Conservation (phyloP, 2,888 invertebrate genomes). For the Fissipunctia ypsillon region DNA sequence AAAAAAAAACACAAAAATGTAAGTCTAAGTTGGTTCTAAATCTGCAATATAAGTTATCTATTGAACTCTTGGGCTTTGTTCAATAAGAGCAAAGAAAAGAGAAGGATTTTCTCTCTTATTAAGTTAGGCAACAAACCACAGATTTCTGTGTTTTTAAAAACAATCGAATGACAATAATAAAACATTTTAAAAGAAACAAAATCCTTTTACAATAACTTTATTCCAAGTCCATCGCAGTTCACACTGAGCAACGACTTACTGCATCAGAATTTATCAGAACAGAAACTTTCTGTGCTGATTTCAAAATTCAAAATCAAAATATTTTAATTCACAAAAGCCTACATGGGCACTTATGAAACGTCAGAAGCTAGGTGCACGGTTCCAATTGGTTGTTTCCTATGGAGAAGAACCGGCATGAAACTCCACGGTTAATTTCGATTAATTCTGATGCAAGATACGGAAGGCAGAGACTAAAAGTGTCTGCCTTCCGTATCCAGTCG, state of each 20-base stretch:
- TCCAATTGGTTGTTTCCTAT: too few species aligned
- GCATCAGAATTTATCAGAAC: not conserved
- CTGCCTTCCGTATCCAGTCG: not conserved
- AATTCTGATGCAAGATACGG: not conserved
- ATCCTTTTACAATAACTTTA: too few species aligned
- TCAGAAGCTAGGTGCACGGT: too few species aligned
- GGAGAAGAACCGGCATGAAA: too few species aligned
- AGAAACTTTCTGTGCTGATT: not conserved
- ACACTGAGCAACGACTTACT: not conserved
- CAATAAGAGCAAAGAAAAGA: not conserved
- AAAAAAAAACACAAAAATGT: too few species aligned
- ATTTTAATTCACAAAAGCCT: too few species aligned
- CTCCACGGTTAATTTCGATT: too few species aligned
- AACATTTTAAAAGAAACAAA: not conserved
- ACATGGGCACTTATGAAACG: too few species aligned
- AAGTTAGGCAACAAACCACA: not conserved
- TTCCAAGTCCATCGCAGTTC: too few species aligned
- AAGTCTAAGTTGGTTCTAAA: not conserved
- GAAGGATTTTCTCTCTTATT: not conserved
- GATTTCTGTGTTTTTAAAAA: not conserved
- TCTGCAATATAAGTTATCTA: conserved; percentile 4
- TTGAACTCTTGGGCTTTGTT: conserved; percentile 1
- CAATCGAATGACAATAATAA: not conserved
- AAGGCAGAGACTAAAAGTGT: not conserved
- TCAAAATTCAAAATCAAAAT: too few species aligned